Percentiles rank a stretch among this genome's conserved stretches.
Conservation (phyloP, 2,888 invertebrate genomes). For the Andrena trimmerana region DNA sequence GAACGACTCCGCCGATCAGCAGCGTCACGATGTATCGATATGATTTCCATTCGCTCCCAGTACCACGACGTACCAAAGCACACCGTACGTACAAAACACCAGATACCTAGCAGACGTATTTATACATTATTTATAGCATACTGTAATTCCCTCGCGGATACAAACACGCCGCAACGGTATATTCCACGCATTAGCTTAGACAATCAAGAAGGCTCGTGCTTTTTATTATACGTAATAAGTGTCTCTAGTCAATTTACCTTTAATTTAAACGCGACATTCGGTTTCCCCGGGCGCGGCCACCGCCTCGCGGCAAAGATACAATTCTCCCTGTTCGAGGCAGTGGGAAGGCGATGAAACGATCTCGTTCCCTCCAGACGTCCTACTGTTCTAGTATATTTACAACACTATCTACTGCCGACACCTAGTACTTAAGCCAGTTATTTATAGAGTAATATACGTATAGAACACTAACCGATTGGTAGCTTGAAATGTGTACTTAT, state of each 20-base stretch:
- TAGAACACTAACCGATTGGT: slow-evolving; percentile 15
- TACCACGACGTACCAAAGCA: slow-evolving; percentile 62
- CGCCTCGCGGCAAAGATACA: background rate
- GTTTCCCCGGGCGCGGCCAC: slow-evolving; percentile 7
- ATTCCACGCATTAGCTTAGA: slow-evolving; percentile 67
- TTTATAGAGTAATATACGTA: slow-evolving; percentile 52
- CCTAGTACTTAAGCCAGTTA: slow-evolving; percentile 51
- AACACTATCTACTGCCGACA: slow-evolving; percentile 30
- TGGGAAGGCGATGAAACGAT: background rate
- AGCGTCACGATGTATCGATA: background rate
- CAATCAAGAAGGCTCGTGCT: slow-evolving; percentile 79
- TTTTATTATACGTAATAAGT: slow-evolving; percentile 71
- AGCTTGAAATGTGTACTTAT: slow-evolving; percentile 37
- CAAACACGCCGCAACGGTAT: slow-evolving; percentile 36
- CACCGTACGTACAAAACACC: slow-evolving; percentile 63
- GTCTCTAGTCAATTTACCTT: slow-evolving; percentile 70
- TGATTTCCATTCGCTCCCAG: slow-evolving; percentile 25
- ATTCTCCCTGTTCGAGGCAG: background rate
- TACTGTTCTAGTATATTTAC: slow-evolving; percentile 18
- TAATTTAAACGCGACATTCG: slow-evolving; percentile 40
- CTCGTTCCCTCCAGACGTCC: slow-evolving; percentile 2
- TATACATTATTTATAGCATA: slow-evolving; percentile 61
- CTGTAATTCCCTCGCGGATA: slow-evolving; percentile 27
- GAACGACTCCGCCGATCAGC: background rate
- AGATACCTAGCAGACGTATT: slow-evolving; percentile 47